Conservation (phyloP, 2,113 vertebrate genomes). For the Copsychus sechellarum region DNA sequence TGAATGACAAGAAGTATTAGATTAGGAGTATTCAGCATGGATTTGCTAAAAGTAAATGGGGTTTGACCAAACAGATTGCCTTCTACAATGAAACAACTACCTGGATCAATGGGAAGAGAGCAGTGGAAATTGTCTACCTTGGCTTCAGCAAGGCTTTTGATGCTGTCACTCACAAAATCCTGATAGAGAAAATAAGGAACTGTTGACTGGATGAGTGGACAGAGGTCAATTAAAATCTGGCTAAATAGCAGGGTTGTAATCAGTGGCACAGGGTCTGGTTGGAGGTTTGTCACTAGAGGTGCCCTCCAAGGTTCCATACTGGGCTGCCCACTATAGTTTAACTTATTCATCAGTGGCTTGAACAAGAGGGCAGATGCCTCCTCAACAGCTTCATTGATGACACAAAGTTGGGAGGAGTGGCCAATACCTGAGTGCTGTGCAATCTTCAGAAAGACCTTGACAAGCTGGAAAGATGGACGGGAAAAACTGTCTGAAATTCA, state of each 20-base stretch:
- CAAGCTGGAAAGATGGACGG: background rate
- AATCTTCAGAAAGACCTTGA: background rate
- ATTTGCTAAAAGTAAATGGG: background rate
- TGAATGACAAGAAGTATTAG: background rate
- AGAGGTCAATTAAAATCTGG: background rate
- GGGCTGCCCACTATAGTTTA: background rate
- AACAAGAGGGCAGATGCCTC: background rate
- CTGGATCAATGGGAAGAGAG: background rate
- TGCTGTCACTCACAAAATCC: background rate
- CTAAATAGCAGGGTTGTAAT: background rate
- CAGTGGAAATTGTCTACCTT: background rate
- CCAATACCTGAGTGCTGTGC: background rate
- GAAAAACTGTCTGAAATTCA: background rate
- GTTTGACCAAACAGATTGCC: background rate
- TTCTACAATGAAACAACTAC: background rate
- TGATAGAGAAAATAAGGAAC: background rate
- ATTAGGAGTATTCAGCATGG: too few species aligned
- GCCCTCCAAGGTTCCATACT: background rate
- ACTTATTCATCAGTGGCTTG: background rate
- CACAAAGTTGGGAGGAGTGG: background rate
- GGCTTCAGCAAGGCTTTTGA: background rate
- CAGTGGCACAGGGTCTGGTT: fast-evolving
- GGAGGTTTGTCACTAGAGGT: too few species aligned
- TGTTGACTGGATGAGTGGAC: background rate
- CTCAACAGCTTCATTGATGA: background rate